A percentile compares a stretch with the other conserved stretches of the same genome.
Evolutionary conservation across 2,888 invertebrate genomes (phyloP).

Genomic region (Ametastegia equiseti): DNA sequence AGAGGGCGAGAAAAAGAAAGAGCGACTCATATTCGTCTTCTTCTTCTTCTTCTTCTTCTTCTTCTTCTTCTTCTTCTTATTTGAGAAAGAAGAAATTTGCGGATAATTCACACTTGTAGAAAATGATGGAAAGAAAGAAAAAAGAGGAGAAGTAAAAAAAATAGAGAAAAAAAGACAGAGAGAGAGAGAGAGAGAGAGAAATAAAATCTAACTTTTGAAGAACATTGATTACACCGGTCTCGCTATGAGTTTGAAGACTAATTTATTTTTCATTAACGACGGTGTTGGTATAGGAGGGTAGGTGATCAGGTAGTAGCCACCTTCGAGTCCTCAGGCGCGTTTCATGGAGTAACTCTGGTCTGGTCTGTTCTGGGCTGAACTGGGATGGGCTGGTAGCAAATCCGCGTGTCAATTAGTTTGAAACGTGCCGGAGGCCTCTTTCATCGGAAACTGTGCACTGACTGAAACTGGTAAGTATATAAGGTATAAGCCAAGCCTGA

Average conservation of each 20-base stretch:
- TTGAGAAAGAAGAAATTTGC: too few species aligned
- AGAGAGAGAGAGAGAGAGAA: background rate
- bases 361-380: too few species aligned
- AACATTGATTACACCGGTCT: conserved; percentile 12
- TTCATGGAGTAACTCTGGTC: background rate
- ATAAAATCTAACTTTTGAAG: background rate
- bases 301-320: background rate
- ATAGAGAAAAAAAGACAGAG: background rate
- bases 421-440: conserved; percentile 16
- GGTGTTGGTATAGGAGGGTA: background rate
- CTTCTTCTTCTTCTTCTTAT: too few species aligned
- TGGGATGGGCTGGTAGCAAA: too few species aligned
- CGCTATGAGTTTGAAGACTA: conserved; percentile 5
- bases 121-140: background rate
- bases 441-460: background rate
- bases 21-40: too few species aligned
- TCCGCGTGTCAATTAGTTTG: conserved; percentile 37
- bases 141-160: background rate
- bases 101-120: too few species aligned
- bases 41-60: too few species aligned
- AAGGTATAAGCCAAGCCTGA: background rate
- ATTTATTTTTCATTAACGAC: conserved; percentile 34
- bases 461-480: too few species aligned
- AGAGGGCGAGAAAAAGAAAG: too few species aligned
- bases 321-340: background rate